Percentiles rank a stretch among this genome's conserved stretches.
Evolutionary conservation across 1,140 invertebrate species (phyloP).

Genomic region (Delia radicum): DNA sequence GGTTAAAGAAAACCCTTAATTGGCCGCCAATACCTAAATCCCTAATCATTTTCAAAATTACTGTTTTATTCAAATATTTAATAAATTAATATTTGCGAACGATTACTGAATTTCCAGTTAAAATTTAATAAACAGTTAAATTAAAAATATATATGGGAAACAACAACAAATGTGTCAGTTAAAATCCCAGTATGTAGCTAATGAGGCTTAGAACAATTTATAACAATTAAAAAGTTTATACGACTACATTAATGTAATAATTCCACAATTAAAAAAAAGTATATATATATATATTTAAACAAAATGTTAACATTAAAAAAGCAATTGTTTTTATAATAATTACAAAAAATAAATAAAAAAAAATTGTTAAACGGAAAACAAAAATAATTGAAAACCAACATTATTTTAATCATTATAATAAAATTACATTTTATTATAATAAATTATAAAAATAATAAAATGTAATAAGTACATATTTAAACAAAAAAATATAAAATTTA

Average conservation of each 20-base stretch:
- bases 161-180: too few species aligned
- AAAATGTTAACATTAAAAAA: neutral
- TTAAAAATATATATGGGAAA: too few species aligned
- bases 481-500: neutral
- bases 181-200: too few species aligned
- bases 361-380: neutral
- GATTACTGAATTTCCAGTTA: too few species aligned
- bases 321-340: neutral
- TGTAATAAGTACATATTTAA: neutral
- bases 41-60: too few species aligned
- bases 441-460: neutral
- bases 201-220: neutral
- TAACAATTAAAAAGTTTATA: neutral
- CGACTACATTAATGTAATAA: too few species aligned
- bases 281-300: neutral
- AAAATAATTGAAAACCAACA: neutral
- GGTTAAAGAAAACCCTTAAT: too few species aligned
- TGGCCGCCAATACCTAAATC: too few species aligned
- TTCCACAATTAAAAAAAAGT: too few species aligned
- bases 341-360: neutral
- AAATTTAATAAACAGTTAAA: too few species aligned
- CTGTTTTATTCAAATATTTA: too few species aligned
- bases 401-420: neutral
- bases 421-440: neutral
- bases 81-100: too few species aligned